A percentile compares a stretch with the other conserved stretches of the same genome.
phyloP scores from a whole-genome alignment of 2,113 vertebrate genomes.

The Apodemus sylvaticus region DNA sequence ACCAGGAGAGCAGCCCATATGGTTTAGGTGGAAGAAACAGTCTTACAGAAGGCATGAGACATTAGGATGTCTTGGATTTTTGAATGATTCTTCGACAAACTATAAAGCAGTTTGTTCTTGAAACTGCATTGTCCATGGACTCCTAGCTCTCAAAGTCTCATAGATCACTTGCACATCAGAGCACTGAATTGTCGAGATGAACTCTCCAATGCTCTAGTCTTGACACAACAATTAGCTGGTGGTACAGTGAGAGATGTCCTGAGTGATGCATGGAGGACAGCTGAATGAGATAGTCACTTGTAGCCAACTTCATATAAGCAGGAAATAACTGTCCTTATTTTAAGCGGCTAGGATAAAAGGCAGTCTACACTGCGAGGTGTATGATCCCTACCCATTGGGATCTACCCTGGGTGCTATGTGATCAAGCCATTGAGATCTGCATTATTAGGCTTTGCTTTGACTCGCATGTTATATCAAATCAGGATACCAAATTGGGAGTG shows the following conservation, averaged over 20 bases:
- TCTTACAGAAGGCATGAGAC: slow-evolving; percentile 30
- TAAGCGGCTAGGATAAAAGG: background rate
- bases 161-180: background rate
- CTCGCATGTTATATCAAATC: background rate
- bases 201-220: background rate
- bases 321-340: background rate
- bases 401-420: background rate
- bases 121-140: slow-evolving; percentile 31
- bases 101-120: slow-evolving; percentile 31
- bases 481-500: background rate
- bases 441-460: background rate
- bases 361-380: background rate
- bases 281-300: background rate
- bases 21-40: slow-evolving; percentile 46
- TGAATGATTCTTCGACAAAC: slow-evolving; percentile 48
- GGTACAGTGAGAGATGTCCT: background rate
- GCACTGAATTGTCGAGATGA: background rate
- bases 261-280: background rate
- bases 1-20: slow-evolving; percentile 40
- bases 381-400: background rate
- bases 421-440: background rate
- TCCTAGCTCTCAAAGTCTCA: background rate
- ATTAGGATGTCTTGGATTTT: slow-evolving; percentile 28
- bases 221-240: background rate
- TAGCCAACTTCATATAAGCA: background rate